Conservation (phyloP, 2,888 invertebrate species). For the Hypercompe scribonia region DNA sequence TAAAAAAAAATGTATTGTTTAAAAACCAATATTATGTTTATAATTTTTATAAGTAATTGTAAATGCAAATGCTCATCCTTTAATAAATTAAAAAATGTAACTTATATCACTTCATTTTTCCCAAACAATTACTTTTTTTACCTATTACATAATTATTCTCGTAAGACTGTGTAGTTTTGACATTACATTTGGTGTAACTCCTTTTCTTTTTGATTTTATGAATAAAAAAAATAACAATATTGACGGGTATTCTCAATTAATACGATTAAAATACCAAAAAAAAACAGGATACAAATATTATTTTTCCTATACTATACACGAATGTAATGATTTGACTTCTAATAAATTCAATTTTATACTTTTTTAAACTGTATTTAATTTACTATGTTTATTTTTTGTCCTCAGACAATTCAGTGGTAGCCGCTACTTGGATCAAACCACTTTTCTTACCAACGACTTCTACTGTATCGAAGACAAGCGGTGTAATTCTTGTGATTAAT, state of each 20-base stretch:
- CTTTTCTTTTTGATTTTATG: not conserved
- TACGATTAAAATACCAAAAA: no score
- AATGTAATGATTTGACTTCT: not conserved
- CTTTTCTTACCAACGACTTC: not conserved
- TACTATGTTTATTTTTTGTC: not conserved
- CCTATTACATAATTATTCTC: not conserved
- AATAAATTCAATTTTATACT: not conserved
- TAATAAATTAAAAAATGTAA: not conserved
- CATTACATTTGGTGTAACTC: not conserved
- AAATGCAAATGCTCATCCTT: not conserved
- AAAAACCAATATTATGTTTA: not conserved
- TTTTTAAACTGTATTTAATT: not conserved
- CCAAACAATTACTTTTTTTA: not conserved
- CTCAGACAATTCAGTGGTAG: not conserved
- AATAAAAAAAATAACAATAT: no score
- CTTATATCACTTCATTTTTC: no score
- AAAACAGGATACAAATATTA: no score
- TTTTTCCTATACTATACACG: not conserved
- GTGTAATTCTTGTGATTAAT: not conserved
- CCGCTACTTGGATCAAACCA: not conserved
- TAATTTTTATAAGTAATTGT: not conserved
- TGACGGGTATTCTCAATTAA: not conserved
- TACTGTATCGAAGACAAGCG: not conserved
- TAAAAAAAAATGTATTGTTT: no score
- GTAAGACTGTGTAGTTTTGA: not conserved